Evolutionary conservation across 2,888 invertebrate genomes (phyloP), one percentile per base, ranked within the genome.

Genomic region (Allacma fusca): DNA sequence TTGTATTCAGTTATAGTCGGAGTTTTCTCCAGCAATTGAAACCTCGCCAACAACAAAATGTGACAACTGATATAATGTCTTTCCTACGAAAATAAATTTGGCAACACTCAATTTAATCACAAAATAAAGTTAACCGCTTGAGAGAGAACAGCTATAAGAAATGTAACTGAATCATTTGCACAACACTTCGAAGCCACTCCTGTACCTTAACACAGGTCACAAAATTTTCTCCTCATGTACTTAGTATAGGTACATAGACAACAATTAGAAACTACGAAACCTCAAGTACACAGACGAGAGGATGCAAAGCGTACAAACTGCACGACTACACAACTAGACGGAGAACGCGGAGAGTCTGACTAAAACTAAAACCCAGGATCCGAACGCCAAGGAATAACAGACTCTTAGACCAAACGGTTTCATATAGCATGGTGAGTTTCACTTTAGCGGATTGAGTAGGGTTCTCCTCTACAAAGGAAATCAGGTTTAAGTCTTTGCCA

Each of bases 401-500:
- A 62, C 12, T 26, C 23, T 7, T 62, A 65, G 26, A 65, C n/a
- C 7, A 65, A 65, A 19, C 12, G 28, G 19, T 59, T 26, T n/a
- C 50, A 71, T 29, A 29, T 57, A 29, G 16, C n/a, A 65, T 65
- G 28, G 4, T 13, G 50, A 5, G 50, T 50, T 50, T 50, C 50
- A 50, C 50, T 12, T 50, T 50, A 19, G 16, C 5, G 50, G 24
- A 62, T 62, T 62, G 62, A 62, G 62, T 26, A 24, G 24, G 62
- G 62, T 62, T 62, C 62, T 4, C 23, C 62, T 62, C 43, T 16
- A 40, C 65, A 74, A 74, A 74, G 74, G 74, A 74, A 65, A 62
- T 43, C 64, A 62, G 74, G 44, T 23, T 74, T 62, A 72, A 44
- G 44, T 4, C 74, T 44, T 70, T 76, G 76, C 76, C 76, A 76